phyloP scores from a whole-genome alignment of 2,888 invertebrate species.

The Pseudeuparius sepicola region DNA sequence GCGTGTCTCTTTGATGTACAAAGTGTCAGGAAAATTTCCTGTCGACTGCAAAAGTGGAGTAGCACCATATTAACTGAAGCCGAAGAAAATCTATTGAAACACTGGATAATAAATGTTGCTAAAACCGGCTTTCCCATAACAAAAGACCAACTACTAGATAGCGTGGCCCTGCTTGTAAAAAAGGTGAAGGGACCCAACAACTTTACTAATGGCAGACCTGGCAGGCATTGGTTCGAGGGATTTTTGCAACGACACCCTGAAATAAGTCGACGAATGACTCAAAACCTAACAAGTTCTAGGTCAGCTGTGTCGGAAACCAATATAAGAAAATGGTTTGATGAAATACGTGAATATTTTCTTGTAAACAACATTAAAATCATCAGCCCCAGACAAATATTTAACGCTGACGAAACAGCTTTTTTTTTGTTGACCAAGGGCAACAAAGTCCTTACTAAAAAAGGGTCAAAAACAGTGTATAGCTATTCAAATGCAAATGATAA shows the following conservation, averaged over 20 bases:
- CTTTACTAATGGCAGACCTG: slow-evolving; percentile 28
- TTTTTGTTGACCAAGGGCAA: slow-evolving; percentile 9
- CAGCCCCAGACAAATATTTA: slow-evolving; percentile 3
- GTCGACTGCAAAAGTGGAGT: slow-evolving; percentile 3
- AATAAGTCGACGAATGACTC: no score
- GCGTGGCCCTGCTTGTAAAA: slow-evolving; percentile 23
- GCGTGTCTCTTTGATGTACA: slow-evolving; percentile 2
- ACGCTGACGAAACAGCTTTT: slow-evolving; percentile 13
- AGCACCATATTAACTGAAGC: slow-evolving; percentile 1
- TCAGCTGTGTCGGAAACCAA: slow-evolving; percentile 26
- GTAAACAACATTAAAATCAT: slow-evolving; percentile 1
- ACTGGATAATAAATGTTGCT: slow-evolving; percentile 1
- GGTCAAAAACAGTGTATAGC: slow-evolving; percentile 9
- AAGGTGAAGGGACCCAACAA: slow-evolving; percentile 18
- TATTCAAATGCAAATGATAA: slow-evolving; percentile 6
- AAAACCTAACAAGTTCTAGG: slow-evolving; percentile 25
- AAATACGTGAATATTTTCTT: slow-evolving; percentile 10
- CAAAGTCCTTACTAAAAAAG: slow-evolving; percentile 7
- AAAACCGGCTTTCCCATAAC: slow-evolving; percentile 28
- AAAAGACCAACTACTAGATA: slow-evolving; percentile 28
- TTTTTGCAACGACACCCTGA: slow-evolving; percentile 31
- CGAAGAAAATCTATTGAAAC: slow-evolving; percentile 1
- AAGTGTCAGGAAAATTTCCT: slow-evolving; percentile 2
- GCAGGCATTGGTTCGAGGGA: slow-evolving; percentile 30
- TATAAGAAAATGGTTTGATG: slow-evolving; percentile 25